A percentile compares a stretch with the other conserved stretches of the same genome.
These are phyloP conservation scores for Parasteatoda lunata DNA, from an alignment of 2,888 invertebrate species.

Conservation along the genomic window DNA sequence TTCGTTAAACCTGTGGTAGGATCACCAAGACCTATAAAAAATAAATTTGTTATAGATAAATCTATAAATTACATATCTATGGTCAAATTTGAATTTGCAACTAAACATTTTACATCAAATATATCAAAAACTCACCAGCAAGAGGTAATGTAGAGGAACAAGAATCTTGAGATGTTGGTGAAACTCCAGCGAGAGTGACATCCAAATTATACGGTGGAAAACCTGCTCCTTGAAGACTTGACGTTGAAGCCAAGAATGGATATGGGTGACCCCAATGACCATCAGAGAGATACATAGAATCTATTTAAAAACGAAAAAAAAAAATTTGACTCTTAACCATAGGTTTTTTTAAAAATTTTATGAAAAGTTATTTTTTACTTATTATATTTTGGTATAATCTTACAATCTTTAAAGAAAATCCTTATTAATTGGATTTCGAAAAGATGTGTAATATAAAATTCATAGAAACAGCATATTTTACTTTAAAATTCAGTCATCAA, in stretches of 20 bases:
- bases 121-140: conserved; percentile 20
- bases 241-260: conserved; percentile 69
- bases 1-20: conserved; percentile 35
- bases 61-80: not conserved
- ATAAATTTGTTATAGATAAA: not conserved
- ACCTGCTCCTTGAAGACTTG: conserved; percentile 66
- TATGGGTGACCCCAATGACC: conserved; percentile 70
- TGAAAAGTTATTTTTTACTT: too few relatives aligned
- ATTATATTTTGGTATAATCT: too few relatives aligned
- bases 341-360: too few relatives aligned
- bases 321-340: not conserved
- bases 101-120: not conserved
- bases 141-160: conserved; percentile 57
- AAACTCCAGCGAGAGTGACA: conserved; percentile 50
- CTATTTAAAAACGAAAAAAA: conserved; percentile 20
- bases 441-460: too few relatives aligned
- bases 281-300: conserved; percentile 59
- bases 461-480: too few relatives aligned
- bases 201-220: conserved; percentile 63
- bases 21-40: conserved; percentile 56
- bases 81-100: not conserved
- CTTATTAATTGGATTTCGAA: too few relatives aligned
- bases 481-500: too few relatives aligned
- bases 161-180: conserved; percentile 59
- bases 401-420: too few relatives aligned